phyloP scores from a whole-genome alignment of 2,888 invertebrate genomes.

The Dioctria rufipes region DNA sequence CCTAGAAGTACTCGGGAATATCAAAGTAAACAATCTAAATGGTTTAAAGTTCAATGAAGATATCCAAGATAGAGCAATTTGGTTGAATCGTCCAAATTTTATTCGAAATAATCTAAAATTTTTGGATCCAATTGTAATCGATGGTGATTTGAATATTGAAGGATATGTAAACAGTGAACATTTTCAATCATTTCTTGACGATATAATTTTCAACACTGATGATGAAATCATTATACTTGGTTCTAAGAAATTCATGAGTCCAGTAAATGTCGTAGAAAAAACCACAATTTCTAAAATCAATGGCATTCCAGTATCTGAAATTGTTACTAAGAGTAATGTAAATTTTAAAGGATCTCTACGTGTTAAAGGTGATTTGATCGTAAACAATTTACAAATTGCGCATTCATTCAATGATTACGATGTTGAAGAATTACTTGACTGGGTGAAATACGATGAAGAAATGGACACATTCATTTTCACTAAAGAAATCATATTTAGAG shows the following conservation, averaged over 20 bases:
- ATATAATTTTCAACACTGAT: conserved; percentile 69
- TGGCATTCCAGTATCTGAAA: conserved; percentile 66
- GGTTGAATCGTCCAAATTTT: conserved; percentile 69
- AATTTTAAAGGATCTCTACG: conserved; percentile 63
- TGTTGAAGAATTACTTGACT: conserved; percentile 58
- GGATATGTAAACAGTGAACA: conserved; percentile 68
- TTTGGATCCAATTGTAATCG: conserved; percentile 62
- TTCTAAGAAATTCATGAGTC: conserved; percentile 66
- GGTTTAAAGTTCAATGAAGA: conserved; percentile 64
- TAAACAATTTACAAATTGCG: conserved; percentile 60
- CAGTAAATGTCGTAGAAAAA: conserved; percentile 66
- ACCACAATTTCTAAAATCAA: conserved; percentile 69
- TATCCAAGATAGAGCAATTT: conserved; percentile 68
- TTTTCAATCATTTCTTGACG: conserved; percentile 68
- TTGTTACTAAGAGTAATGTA: conserved; percentile 68
- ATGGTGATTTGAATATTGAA: conserved; percentile 63
- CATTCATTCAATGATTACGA: conserved; percentile 62
- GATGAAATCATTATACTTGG: conserved; percentile 63
- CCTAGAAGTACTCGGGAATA: conserved; percentile 67
- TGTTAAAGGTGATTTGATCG: conserved; percentile 65
- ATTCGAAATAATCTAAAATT: conserved; percentile 66
- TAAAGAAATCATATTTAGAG: conserved; percentile 62
- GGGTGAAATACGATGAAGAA: conserved; percentile 63
- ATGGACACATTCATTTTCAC: conserved; percentile 64
- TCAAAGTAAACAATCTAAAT: conserved; percentile 66